phyloP scores from a whole-genome alignment of 2,888 invertebrate species.

The Nesidiocoris tenuis region DNA sequence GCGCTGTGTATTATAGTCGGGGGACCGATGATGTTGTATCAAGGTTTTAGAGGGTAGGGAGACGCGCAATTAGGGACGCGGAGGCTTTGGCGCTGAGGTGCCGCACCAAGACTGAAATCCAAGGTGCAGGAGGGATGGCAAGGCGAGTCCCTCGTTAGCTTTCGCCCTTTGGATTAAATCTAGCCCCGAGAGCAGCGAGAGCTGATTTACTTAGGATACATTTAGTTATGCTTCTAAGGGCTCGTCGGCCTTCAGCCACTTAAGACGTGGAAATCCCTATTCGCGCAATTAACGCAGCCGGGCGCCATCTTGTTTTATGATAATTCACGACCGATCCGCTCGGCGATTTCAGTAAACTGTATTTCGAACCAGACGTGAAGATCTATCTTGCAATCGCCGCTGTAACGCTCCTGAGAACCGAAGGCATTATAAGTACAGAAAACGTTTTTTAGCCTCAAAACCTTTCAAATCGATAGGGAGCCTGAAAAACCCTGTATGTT shows the following conservation, averaged over 20 bases:
- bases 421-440: too few relatives aligned
- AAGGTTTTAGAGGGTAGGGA: constrained; percentile 3
- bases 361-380: too few relatives aligned
- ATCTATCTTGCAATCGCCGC: too few relatives aligned
- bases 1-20: constrained; percentile 11
- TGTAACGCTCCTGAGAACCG: too few relatives aligned
- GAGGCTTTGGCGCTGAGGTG: constrained; percentile 14
- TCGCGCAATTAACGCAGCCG: neutral
- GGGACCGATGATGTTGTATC: constrained; percentile 20
- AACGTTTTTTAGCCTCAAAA: too few relatives aligned
- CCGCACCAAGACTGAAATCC: too few relatives aligned
- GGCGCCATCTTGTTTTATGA: neutral
- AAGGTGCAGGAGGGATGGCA: neutral
- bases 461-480: too few relatives aligned
- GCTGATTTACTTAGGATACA: constrained; percentile 35
- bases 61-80: neutral
- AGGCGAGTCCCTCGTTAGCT: constrained; percentile 20
- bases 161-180: constrained; percentile 31
- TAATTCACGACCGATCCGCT: too few relatives aligned
- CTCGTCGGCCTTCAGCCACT: neutral
- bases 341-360: too few relatives aligned
- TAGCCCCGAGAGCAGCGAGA: constrained; percentile 13
- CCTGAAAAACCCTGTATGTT: too few relatives aligned
- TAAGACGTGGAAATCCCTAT: neutral
- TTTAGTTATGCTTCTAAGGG: constrained; percentile 27